Evolutionary conservation across 2,113 vertebrate genomes (phyloP), one percentile per base, ranked within the genome.

Genomic region (Neolamprologus sp.): DNA sequence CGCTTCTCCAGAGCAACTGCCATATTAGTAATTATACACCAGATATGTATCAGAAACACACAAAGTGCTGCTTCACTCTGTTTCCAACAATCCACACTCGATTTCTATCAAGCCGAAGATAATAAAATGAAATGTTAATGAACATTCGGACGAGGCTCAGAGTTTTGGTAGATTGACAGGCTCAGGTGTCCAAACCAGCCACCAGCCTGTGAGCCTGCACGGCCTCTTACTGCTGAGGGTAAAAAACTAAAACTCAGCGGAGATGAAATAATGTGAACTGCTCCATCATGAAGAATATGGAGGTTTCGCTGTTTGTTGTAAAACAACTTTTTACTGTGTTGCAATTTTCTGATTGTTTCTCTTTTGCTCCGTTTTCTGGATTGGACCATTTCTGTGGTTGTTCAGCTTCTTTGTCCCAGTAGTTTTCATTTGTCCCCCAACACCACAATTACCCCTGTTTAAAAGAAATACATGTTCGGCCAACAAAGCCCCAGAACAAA

Each of bases 401-500:
- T 78, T 78, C 42, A 49, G 16, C 42, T 78, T 73, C 14, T 75
- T 13, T 5, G 42, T 45, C 23, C 40, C 68, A 73, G 40, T 45
- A 40, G 21, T 73, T 26, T 45, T 73, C 21, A 7, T 42, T 4
- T 42, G 58, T 6, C 31, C 17, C 58, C 17, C 58, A 57, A 0
- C 55, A 8, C 8, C 14, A 1, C 3, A n/a, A 3, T 4, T n/a
- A 19, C 3, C 23, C 9, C 42, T 0, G 4, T 78, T 78, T 49
- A 31, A 0, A 31, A 19, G 0, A 47, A 75, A 75, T 2, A 47
- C 4, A 75, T 47, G n/a, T 23, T 28, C 9, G n/a, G n/a, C n/a
- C n/a, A n/a, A n/a, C n/a, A n/a, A n/a, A n/a, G n/a, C n/a, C n/a
- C n/a, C n/a, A n/a, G n/a, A n/a, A n/a, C n/a, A n/a, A n/a, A n/a